Conservation (phyloP, 2,888 invertebrate genomes). For the Argynnis bischoffii region DNA sequence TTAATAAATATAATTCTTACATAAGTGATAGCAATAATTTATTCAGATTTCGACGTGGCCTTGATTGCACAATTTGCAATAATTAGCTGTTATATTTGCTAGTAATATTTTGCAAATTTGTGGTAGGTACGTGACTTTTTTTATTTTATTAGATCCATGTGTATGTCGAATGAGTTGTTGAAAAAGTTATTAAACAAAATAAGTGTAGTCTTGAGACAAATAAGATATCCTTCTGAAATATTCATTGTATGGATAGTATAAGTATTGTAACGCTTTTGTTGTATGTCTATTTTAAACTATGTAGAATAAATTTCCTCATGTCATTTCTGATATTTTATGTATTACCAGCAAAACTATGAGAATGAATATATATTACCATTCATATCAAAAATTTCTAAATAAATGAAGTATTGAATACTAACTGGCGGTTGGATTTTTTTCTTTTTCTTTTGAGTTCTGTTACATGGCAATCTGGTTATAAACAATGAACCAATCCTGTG, state of each 20-base stretch:
- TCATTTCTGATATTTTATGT: not conserved
- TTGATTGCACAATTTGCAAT: conserved; percentile 52
- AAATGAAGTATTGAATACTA: not conserved
- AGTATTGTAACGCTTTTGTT: not conserved
- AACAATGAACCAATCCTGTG: too few relatives aligned
- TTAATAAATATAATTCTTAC: conserved; percentile 24
- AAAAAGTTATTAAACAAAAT: too few relatives aligned
- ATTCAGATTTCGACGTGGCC: conserved; percentile 52
- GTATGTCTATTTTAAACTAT: not conserved
- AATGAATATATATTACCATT: not conserved
- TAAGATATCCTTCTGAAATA: not conserved
- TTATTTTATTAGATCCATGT: not conserved
- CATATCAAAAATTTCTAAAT: conserved; percentile 3
- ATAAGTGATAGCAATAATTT: conserved; percentile 52
- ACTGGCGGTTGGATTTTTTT: too few relatives aligned
- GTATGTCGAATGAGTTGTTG: not conserved
- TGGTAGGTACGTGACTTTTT: not conserved
- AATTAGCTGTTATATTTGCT: conserved; percentile 39
- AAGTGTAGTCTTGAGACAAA: too few relatives aligned
- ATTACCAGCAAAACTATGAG: not conserved
- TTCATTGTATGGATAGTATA: not conserved
- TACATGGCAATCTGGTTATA: too few relatives aligned
- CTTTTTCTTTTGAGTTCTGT: too few relatives aligned
- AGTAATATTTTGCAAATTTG: not conserved
- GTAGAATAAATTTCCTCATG: not conserved